Base-by-base conservation (phyloP, 2,888 invertebrate genomes). In the Bimastos eiseni region DNA sequence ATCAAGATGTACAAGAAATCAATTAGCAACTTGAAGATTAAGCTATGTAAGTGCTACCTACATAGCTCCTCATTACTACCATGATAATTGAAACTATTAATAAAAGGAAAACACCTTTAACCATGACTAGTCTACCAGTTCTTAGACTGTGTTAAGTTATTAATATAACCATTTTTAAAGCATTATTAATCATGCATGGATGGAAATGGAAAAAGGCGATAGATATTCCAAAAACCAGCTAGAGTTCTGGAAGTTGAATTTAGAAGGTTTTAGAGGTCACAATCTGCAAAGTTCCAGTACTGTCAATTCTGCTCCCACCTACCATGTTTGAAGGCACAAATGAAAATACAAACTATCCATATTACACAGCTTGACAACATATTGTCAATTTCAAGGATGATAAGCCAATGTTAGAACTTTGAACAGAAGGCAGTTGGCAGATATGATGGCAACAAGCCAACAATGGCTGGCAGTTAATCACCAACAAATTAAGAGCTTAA, bases 81-180 rank as follows among this genome's bases (percentile, higher is more conserved):
- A 24, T 30, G 8, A 55, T 30, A 24, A 30, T 11, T 70, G 11
- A n/a, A 70, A 70, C 8, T n/a, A 70, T 4, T n/a, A 70, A 70
- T 70, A 70, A n/a, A 70, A 70, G 30, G 70, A n/a, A 49, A n/a
- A 70, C 30, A 70, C n/a, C 49, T n/a, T 70, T 70, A 11, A 30
- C 70, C 70, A 70, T 70, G 70, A 70, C 70, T 70, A 70, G 70
- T n/a, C 70, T 70, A n/a, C 70, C 70, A n/a, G 70, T 70, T 30
- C 11, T 30, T 70, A n/a, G n/a, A n/a, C 70, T 70, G 0, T 70
- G 13, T 70, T 2, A n/a, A 30, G 11, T 70, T 70, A 70, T 70
- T n/a, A 70, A n/a, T n/a, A 70, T 70, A n/a, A 70, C 70, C 11
- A 70, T 30, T n/a, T 70, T 70, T n/a, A 6, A 70, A n/a, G 11